phyloP scores from a whole-genome alignment of 2,113 vertebrate species.

The Mesoclemmys tuberculata region DNA sequence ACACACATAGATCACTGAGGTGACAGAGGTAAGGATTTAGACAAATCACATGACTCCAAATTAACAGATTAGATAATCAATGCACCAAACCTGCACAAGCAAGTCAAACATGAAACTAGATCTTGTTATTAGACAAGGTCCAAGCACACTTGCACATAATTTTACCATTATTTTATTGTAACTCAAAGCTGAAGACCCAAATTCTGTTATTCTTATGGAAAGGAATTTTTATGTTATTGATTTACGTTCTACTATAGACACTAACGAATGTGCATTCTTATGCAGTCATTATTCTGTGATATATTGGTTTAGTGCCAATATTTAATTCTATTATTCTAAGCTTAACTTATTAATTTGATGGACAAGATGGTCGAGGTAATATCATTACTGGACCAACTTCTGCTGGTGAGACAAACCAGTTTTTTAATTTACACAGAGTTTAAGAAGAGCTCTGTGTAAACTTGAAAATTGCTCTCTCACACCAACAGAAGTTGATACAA shows the following conservation, averaged over 20 bases:
- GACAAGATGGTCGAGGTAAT: too few relatives aligned
- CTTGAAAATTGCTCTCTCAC: too few relatives aligned
- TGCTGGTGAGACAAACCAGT: too few relatives aligned
- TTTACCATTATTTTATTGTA: neutral
- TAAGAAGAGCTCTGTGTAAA: too few relatives aligned
- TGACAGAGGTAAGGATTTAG: slow-evolving; percentile 51
- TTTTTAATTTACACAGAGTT: too few relatives aligned
- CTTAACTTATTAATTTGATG: neutral
- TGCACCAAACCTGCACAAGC: slow-evolving; percentile 12
- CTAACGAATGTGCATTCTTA: neutral
- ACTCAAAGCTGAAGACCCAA: neutral
- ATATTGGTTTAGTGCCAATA: neutral
- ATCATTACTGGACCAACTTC: too few relatives aligned
- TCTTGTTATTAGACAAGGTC: slow-evolving; percentile 4
- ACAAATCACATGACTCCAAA: slow-evolving; percentile 57
- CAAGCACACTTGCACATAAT: neutral
- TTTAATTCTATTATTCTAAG: neutral
- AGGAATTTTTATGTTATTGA: neutral
- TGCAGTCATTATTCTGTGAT: accelerated
- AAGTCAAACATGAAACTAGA: slow-evolving; percentile 28
- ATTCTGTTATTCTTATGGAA: neutral
- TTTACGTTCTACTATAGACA: neutral
- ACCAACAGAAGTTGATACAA: too few relatives aligned
- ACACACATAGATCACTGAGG: neutral
- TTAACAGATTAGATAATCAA: slow-evolving; percentile 64